Base-by-base conservation (phyloP, 2,113 vertebrate genomes). In the Epinephelus lanceolatus region DNA sequence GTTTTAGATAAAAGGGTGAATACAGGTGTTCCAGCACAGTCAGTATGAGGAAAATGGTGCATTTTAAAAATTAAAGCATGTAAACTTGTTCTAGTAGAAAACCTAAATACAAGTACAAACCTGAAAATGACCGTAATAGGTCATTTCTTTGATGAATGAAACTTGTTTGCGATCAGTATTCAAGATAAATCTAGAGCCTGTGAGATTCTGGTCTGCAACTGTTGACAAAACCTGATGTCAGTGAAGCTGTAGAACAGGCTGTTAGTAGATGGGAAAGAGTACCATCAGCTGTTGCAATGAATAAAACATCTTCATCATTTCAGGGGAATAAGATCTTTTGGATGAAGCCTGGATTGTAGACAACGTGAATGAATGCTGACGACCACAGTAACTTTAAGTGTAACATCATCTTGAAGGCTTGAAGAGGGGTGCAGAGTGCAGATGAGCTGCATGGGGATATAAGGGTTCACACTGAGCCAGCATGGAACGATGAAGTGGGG, bases 231-330 rank as follows among this genome's bases (percentile, higher is more conserved):
- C 71, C 79, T 87, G 71, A 51, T 49, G 79, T 76, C 84, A 76
- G 23, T 59, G 80, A 55, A 76, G 83, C 75, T 40, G 63, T 13
- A 62, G 55, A 82, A 77, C 63, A 33, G 74, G 56, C 66, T 80
- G 37, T 19, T 63, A 84, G 81, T 76, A 81, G 72, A 80, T 78
- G 78, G 80, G 65, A 82, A 72, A 61, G 47, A 81, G 88, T 55
- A 71, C 71, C 70, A 68, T 81, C 66, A 79, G 83, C 84, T 85
- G 80, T 69, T 71, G 79, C 23, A 23, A 82, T 81, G 63, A 83
- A 87, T 81, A 87, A 84, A 87, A 81, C 79, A 83, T 83, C 60
- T 70, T 59, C 21, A 75, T 66, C 61, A 40, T 86, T 81, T 90
- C 65, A 81, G 61, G 33, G 25, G 51, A 60, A 60, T 30, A 37